Percentiles rank a stretch among this genome's conserved stretches.
phyloP scores from a whole-genome alignment of 2,888 invertebrate genomes.

The Tuberolachnus salignus region DNA sequence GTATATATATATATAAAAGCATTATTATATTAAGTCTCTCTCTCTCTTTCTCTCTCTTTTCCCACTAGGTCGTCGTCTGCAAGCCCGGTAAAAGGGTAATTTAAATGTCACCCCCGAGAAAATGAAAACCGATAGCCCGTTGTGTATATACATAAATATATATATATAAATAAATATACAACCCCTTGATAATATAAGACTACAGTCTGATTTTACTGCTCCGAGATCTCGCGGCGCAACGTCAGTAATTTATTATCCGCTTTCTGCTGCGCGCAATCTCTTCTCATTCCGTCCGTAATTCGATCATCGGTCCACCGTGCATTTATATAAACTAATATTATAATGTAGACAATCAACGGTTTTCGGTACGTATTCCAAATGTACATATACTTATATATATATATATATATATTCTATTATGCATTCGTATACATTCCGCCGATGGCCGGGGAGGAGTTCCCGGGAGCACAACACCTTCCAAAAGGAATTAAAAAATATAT shows the following conservation, averaged over 20 bases:
- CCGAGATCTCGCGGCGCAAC: not conserved
- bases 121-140: slow-evolving; percentile 25
- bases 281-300: not conserved
- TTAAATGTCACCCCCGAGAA: slow-evolving; percentile 40
- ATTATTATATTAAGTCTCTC: not conserved
- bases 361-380: no score
- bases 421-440: no score
- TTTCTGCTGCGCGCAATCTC: not conserved
- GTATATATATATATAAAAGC: not conserved
- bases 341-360: no score
- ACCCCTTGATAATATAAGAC: no score
- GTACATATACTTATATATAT: no score
- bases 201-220: not conserved
- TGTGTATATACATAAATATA: not conserved
- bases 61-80: not conserved
- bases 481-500: no score
- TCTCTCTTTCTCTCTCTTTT: not conserved
- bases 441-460: no score
- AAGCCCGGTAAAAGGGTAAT: slow-evolving; percentile 21
- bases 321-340: no score
- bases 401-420: no score
- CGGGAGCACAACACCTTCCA: no score
- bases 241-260: slow-evolving; percentile 25
- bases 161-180: no score
- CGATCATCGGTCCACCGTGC: slow-evolving; percentile 8